Percentiles rank a stretch among this genome's conserved stretches.
These are phyloP conservation scores for Vipera latastei DNA, from an alignment of 2,797 vertebrate species.

Conservation along the genomic window DNA sequence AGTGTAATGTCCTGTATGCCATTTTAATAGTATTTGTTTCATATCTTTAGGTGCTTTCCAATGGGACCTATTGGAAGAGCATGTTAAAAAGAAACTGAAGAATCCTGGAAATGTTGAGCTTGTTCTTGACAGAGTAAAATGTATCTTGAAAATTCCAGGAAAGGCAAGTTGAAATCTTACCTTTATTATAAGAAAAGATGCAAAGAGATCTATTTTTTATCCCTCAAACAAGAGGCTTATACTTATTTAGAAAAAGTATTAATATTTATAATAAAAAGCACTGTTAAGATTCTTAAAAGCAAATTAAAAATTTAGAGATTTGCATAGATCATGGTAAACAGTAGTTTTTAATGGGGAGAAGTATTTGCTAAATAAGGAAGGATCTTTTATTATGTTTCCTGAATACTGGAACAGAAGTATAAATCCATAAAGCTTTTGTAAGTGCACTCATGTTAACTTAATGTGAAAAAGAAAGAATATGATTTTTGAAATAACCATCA, in stretches of 20 bases:
- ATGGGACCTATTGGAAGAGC: conserved; percentile 89
- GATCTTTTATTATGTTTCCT: neutral
- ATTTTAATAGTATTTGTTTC: conserved; percentile 8
- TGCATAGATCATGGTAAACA: neutral
- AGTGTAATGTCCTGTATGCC: neutral
- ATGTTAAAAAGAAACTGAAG: conserved; percentile 87
- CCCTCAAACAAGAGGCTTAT: neutral
- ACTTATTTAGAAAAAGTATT: neutral
- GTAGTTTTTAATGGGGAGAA: neutral
- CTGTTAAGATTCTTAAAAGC: neutral
- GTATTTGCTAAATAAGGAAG: neutral
- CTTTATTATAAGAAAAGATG: neutral
- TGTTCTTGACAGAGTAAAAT: conserved; percentile 88
- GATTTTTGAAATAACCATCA: neutral
- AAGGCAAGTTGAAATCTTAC: conserved; percentile 69
- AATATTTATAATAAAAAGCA: conserved; percentile 8
- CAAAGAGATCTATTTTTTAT: neutral
- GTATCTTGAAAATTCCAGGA: conserved; percentile 81
- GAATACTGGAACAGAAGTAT: neutral
- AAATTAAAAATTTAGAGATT: neutral
- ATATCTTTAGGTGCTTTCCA: conserved; percentile 83
- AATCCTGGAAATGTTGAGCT: conserved; percentile 81
- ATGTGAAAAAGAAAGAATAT: neutral
- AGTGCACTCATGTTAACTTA: neutral
- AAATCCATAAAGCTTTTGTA: neutral